These are phyloP conservation scores for Ancistrus triradiatus DNA, from an alignment of 2,113 vertebrate genomes.

Conservation along the genomic window DNA sequence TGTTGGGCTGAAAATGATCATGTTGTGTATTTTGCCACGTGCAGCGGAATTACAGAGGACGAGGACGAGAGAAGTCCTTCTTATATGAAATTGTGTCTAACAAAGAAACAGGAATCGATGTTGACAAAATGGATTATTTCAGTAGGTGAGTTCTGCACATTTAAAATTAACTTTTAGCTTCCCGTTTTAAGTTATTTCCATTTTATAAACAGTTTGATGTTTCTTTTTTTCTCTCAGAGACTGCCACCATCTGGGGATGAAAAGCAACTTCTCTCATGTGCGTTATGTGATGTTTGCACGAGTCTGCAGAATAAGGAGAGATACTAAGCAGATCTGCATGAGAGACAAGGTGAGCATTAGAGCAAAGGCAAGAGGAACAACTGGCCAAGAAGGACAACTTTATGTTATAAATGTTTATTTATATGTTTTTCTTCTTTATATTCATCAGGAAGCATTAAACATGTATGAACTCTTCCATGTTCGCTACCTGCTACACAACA, in stretches of 20 bases:
- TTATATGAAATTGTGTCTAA: conserved; percentile 16
- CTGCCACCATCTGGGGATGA: conserved; percentile 17
- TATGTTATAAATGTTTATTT: background rate
- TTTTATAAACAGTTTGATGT: too few relatives aligned
- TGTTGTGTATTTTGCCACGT: background rate
- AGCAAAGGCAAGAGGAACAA: too few relatives aligned
- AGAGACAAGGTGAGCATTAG: conserved; percentile 16
- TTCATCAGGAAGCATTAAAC: conserved; percentile 6
- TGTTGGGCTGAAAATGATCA: too few relatives aligned
- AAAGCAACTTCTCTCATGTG: conserved; percentile 18
- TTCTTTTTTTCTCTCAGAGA: background rate
- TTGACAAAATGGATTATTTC: conserved; percentile 25
- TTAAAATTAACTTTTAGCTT: background rate
- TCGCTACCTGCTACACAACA: conserved; percentile 3
- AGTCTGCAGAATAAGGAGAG: background rate
- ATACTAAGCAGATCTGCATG: conserved; percentile 2
- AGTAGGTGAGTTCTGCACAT: background rate
- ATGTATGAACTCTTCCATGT: conserved; percentile 13
- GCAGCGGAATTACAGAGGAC: background rate
- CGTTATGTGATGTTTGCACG: conserved; percentile 22
- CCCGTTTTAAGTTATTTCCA: too few relatives aligned
- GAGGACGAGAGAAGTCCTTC: background rate
- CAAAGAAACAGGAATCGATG: background rate
- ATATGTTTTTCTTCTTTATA: background rate
- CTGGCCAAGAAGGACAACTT: too few relatives aligned